These are phyloP conservation scores for Brachymystax lenok DNA, from an alignment of 2,797 vertebrate genomes.

Conservation along the genomic window DNA sequence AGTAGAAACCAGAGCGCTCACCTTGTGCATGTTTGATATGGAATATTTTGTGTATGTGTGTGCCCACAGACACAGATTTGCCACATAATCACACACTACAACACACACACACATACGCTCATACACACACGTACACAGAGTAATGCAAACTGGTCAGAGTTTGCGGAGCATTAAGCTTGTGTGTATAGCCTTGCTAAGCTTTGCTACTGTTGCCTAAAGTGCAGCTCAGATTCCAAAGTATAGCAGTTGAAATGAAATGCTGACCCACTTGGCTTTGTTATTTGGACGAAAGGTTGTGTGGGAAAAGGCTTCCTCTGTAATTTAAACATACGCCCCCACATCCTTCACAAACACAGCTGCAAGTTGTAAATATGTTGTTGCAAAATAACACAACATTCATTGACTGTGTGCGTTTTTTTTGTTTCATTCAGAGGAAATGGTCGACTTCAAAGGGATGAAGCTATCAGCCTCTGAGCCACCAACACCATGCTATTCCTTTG, in stretches of 20 bases:
- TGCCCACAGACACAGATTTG: background rate
- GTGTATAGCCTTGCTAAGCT: conserved; percentile 21
- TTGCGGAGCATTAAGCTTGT: conserved; percentile 6
- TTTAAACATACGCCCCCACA: background rate
- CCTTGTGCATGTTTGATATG: too few relatives aligned
- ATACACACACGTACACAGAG: background rate
- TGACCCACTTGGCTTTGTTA: conserved; percentile 64
- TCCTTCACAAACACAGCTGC: background rate
- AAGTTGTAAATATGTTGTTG: conserved; percentile 44
- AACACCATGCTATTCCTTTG: conserved; percentile 54
- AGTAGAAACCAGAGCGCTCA: too few relatives aligned
- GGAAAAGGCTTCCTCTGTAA: background rate
- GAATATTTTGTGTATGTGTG: too few relatives aligned
- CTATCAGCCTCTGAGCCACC: conserved; percentile 47
- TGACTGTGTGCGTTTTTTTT: conserved; percentile 22
- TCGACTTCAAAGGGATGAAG: background rate
- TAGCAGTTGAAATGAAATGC: conserved; percentile 52
- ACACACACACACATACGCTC: background rate
- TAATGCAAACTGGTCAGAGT: conserved; percentile 26
- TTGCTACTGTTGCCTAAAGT: conserved; percentile 16
- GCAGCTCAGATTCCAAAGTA: conserved; percentile 29
- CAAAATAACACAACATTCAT: conserved; percentile 31
- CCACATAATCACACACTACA: background rate
- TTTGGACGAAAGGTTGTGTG: conserved; percentile 34
- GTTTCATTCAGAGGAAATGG: conserved; percentile 15